Conservation (phyloP, 2,113 vertebrate genomes). For the Thymallus thymallus region DNA sequence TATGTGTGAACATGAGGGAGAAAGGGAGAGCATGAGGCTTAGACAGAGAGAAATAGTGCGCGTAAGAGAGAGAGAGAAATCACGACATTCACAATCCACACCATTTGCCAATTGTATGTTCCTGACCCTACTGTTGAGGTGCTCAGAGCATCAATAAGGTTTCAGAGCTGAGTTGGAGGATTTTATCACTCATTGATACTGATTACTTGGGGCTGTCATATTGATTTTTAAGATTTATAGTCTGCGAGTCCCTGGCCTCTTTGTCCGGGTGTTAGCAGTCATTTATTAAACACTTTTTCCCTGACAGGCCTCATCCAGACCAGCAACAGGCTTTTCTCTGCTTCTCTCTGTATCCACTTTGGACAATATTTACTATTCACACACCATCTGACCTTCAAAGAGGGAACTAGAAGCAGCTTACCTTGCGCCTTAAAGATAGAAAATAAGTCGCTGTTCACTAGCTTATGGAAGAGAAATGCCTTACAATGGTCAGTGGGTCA, state of each 20-base stretch:
- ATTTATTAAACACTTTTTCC: slow-evolving; percentile 27
- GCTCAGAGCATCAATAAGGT: not conserved
- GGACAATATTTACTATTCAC: not conserved
- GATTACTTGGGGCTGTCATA: slow-evolving; percentile 35
- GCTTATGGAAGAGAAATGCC: not conserved
- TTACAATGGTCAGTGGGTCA: not conserved
- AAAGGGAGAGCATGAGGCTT: not conserved
- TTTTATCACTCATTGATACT: slow-evolving; percentile 31
- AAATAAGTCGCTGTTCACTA: not conserved
- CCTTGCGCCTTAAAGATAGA: not conserved
- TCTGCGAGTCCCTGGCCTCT: not conserved
- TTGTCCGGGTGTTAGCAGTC: slow-evolving; percentile 13
- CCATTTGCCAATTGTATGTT: not conserved
- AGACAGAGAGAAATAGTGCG: not conserved
- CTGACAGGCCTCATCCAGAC: not conserved
- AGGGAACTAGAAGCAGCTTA: not conserved
- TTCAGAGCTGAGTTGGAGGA: slow-evolving; percentile 8
- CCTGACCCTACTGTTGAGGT: not conserved
- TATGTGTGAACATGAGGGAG: not conserved
- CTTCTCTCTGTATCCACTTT: not conserved
- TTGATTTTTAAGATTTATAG: slow-evolving; percentile 36
- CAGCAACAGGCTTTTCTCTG: not conserved
- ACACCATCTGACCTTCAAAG: not conserved
- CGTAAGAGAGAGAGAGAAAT: slow-evolving; percentile 24
- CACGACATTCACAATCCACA: no score